Evolutionary conservation across 2,888 invertebrate genomes (phyloP), one percentile per base, ranked within the genome.

Genomic region (Drosophila austrosaltans): DNA sequence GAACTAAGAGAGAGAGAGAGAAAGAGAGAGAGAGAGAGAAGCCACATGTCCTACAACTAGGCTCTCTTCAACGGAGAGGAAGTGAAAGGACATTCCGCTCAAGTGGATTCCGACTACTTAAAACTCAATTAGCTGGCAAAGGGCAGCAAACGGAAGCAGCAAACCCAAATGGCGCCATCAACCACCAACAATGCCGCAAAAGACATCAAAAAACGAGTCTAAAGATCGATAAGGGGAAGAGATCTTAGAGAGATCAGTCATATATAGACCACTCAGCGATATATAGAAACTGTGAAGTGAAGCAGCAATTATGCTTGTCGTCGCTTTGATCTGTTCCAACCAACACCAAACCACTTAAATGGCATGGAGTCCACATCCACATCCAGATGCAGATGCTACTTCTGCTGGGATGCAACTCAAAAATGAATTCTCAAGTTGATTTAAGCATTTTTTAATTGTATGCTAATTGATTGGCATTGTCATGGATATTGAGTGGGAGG

Each of bases 291-390:
- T 90, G 90, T 90, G 91, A 90, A 90, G 91, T 90, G 82, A 72
- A 78, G 75, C 79, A 75, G 82, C 90, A 91, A 90, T 91, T 89
- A 90, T 90, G 87, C 12, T 82, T 79, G 77, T 84, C 79, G 81
- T 82, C 75, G 83, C 90, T 90, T 90, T 90, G 90, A 90, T 90
- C 83, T 87, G 75, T 63, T 6, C 40, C 67, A 62, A 62, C 54
- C 63, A 63, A 42, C 48, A 69, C 39, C n/a, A 7, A 58, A 67
- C 85, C 82, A 87, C 88, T 85, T 87, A 85, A 30, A 39, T 53
- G 53, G 53, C 44, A 61, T 25, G 10, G 10, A 36, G 7, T 36
- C 36, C 36, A 36, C 8, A 36, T 36, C 8, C 36, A 36, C 8
- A 28, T 64, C 44, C 65, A 70, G 44, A 16, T 59, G 59, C 60